Base-by-base conservation (phyloP, 1,140 invertebrate species). In the Aphaenogaster floridana region DNA sequence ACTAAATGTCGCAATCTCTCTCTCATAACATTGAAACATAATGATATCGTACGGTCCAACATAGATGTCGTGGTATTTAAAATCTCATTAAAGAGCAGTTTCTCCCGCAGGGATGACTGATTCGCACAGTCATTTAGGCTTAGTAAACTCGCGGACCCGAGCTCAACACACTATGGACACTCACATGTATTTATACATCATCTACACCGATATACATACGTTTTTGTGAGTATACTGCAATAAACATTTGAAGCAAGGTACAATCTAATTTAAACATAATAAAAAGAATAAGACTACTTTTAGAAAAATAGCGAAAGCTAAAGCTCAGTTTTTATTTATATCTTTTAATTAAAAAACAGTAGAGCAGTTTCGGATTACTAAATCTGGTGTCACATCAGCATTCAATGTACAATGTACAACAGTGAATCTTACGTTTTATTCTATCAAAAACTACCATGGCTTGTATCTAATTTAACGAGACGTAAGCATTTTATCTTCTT, bases 41-140 rank as follows among this genome's bases (percentile, higher is more conserved):
- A 79, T 79, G 34, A 11, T 13, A 45, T 3, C 34, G 5, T 36
- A 39, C 4, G 15, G 17, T 66, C 5, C 28, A 64, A 15, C 48
- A 59, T 45, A 50, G 76, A 79, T 45, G 13, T 36, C 34, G 15
- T 50, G 66, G 39, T 45, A 71, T 81, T 81, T 81, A 81, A 81
- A 81, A 81, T 81, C 39, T 17, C 48, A 45, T 81, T 45, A 71
- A 71, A 59, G 36, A 81, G 9, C 8, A 17, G 21, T 39, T 66
- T 66, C 15, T 66, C 8, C 36, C 9, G 7, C 17, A 28, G 7
- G 28, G 7, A 39, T 64, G 15, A 36, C 61, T 63, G 34, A 64
- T 64, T 64, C 7, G 61, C 61, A 64, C 11, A 64, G 34, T 64
- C 61, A 64, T 64, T 64, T 64, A 64, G 34, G 7, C 61, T 64